Base-by-base conservation (phyloP, 2,888 invertebrate species). In the Agrenia bidenticulata region DNA sequence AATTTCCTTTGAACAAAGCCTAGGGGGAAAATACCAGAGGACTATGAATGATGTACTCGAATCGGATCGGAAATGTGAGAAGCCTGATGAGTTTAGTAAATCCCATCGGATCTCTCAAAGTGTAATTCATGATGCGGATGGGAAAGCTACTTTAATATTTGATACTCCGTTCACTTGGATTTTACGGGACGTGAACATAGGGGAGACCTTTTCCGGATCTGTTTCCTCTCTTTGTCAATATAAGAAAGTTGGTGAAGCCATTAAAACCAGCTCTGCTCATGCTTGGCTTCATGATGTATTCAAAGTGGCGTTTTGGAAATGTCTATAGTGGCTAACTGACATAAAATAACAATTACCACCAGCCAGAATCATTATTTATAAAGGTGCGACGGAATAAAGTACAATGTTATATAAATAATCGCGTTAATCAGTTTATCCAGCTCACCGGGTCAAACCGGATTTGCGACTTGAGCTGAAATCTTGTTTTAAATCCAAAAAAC, bases 281-380 rank as follows among this genome's bases (percentile, higher is more conserved):
- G 62, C 66, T 13, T 71, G 68, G 66, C 53, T 71, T 5, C 68
- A 68, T 24, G 68, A 71, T 54, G 68, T 71, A 7, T 71, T 71
- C 50, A 71, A 71, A 64, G 67, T 66, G 4, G 67, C 68, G 0
- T 71, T 68, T 37, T 71, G 71, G 71, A 66, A 66, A 42, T 71
- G 64, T 41, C 27, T 55, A 24, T 63, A 58, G 51, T 32, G 4
- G 11, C 32, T 32, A 32, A 11, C 32, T 32, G 11, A 11, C 4
- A 32, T 32, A 32, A 4, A 32, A 32, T 11, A n/a, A n/a, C n/a
- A n/a, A n/a, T n/a, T n/a, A n/a, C n/a, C n/a, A n/a, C n/a, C n/a
- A n/a, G n/a, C n/a, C n/a, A n/a, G n/a, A n/a, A n/a, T n/a, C n/a
- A n/a, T n/a, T n/a, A n/a, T n/a, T n/a, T n/a, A n/a, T n/a, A n/a